These are phyloP conservation scores for Sinonovacula constricta DNA, from an alignment of 1,140 invertebrate genomes.

Conservation along the genomic window DNA sequence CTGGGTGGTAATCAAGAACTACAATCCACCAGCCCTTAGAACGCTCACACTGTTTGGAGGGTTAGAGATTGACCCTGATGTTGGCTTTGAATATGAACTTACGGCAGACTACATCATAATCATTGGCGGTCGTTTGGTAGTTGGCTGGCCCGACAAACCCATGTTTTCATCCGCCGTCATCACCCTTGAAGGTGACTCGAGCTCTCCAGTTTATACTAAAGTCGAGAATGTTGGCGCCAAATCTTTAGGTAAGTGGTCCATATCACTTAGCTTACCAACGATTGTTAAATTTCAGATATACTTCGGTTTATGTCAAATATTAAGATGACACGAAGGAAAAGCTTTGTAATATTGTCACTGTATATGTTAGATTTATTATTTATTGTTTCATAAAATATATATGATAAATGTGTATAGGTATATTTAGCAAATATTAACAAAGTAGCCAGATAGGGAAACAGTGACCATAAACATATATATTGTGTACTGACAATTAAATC, in stretches of 20 bases:
- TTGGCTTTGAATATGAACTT: background rate
- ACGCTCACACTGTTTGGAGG: background rate
- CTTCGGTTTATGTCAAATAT: no score
- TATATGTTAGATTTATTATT: no score
- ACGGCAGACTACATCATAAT: conserved; percentile 56
- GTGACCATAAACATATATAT: no score
- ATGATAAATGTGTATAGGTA: no score
- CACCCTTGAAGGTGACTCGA: background rate
- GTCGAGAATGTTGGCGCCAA: background rate
- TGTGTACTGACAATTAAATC: no score
- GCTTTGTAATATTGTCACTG: no score
- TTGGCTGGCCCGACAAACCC: conserved; percentile 53
- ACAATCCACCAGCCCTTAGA: background rate
- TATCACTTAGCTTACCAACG: no score
- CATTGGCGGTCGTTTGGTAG: conserved; percentile 61
- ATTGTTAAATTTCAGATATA: no score
- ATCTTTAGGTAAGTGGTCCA: conserved; percentile 18
- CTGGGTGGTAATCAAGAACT: conserved; percentile 33
- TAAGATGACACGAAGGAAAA: no score
- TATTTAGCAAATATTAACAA: no score
- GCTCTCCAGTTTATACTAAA: background rate
- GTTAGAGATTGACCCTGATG: conserved; percentile 14
- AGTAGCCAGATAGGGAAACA: no score
- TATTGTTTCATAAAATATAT: no score
- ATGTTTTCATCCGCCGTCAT: conserved; percentile 36